A percentile compares a stretch with the other conserved stretches of the same genome.
Evolutionary conservation across 2,888 invertebrate genomes (phyloP).

Genomic region (Mythimna ferrago): DNA sequence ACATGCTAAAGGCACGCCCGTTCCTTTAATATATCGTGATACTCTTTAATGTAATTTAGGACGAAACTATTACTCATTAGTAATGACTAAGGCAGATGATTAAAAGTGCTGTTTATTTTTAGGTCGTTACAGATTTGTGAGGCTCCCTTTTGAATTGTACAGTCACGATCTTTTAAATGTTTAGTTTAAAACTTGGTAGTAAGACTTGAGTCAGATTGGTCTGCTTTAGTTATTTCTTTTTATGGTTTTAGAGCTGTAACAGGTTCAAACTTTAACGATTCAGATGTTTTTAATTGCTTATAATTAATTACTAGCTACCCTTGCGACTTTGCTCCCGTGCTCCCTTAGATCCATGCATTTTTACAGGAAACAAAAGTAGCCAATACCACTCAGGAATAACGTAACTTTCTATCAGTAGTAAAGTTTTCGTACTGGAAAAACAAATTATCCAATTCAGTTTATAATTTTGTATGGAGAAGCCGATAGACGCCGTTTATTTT

Average conservation of each 20-base stretch:
- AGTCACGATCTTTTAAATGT: conserved; percentile 27
- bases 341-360: too few species aligned
- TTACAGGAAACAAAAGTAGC: too few species aligned
- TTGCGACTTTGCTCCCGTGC: too few species aligned
- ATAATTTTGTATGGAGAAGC: too few species aligned
- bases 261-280: not conserved
- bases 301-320: too few species aligned
- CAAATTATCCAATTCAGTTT: too few species aligned
- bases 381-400: too few species aligned
- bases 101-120: conserved; percentile 51
- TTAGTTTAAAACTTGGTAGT: not conserved
- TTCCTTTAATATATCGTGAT: conserved; percentile 48
- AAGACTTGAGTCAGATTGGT: not conserved
- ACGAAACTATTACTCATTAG: conserved; percentile 50
- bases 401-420: too few species aligned
- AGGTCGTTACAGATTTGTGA: conserved; percentile 16
- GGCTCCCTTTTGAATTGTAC: conserved; percentile 22
- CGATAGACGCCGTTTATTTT: too few species aligned
- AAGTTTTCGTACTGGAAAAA: too few species aligned
- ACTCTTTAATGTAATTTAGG: conserved; percentile 45
- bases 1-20: conserved; percentile 39
- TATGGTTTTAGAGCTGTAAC: too few species aligned
- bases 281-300: not conserved
- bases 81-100: conserved; percentile 55
- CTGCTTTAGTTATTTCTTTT: not conserved